These are phyloP conservation scores for Archips crataeganus DNA, from an alignment of 2,888 invertebrate genomes.

Conservation along the genomic window DNA sequence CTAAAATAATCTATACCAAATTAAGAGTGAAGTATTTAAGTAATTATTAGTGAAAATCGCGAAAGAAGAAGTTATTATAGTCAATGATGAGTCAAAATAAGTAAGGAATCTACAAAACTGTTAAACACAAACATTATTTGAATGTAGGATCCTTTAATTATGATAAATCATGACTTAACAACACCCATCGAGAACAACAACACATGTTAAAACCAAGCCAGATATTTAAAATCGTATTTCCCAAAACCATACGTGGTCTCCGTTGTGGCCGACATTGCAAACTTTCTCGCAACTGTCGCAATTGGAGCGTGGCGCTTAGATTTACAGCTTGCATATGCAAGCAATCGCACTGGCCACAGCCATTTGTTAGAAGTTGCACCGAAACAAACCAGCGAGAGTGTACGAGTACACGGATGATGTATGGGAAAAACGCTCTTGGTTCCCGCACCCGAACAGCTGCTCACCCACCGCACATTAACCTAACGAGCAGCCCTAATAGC, in stretches of 20 bases:
- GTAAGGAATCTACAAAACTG: too few species aligned
- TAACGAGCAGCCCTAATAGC: constrained; percentile 84
- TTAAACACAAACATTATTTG: too few species aligned
- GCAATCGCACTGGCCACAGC: constrained; percentile 38
- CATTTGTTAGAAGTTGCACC: constrained; percentile 42
- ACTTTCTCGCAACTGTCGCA: constrained; percentile 35
- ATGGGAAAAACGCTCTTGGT: constrained; percentile 73
- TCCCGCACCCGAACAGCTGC: constrained; percentile 70
- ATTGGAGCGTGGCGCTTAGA: constrained; percentile 28
- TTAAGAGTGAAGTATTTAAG: too few species aligned
- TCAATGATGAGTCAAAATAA: too few species aligned
- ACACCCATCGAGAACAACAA: neutral
- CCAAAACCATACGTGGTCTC: neutral
- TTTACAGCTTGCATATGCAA: constrained; percentile 41
- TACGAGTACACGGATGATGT: constrained; percentile 66
- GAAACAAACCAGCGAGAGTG: constrained; percentile 53
- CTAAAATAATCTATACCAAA: too few species aligned
- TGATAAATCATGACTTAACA: neutral
- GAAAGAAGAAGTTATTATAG: too few species aligned
- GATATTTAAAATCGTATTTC: neutral
- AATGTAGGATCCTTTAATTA: too few species aligned
- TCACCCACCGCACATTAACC: constrained; percentile 79
- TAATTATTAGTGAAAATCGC: too few species aligned
- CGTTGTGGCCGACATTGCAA: constrained; percentile 29
- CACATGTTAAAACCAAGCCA: neutral